Percentiles rank a stretch among this genome's conserved stretches.
Evolutionary conservation across 2,797 vertebrate genomes (phyloP).

Genomic region (Micrastur ruficollis): DNA sequence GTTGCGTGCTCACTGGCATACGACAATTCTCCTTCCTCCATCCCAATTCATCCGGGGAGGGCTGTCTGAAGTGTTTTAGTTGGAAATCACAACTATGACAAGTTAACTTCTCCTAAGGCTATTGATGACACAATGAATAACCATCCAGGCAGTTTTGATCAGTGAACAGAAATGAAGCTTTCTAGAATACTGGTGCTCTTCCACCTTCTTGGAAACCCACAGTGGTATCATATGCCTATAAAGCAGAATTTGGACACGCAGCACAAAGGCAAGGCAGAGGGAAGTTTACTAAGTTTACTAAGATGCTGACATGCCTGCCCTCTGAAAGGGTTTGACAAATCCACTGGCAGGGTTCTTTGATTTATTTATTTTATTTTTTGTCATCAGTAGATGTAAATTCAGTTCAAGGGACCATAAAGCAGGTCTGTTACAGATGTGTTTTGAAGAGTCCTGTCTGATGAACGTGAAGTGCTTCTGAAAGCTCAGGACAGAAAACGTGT

Average conservation of each 20-base stretch:
- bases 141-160: not conserved
- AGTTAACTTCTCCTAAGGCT: not conserved
- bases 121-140: not conserved
- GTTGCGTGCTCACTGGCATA: not conserved
- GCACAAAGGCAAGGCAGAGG: not conserved
- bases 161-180: not conserved
- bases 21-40: not conserved
- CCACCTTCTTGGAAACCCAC: not conserved
- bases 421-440: accelerated
- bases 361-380: not conserved
- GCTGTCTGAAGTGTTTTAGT: not conserved
- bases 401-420: not conserved
- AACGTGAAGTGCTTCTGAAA: too few relatives aligned
- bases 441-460: not conserved
- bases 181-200: not conserved
- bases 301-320: not conserved
- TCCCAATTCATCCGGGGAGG: not conserved
- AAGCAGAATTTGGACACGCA: not conserved
- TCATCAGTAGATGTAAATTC: not conserved
- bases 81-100: not conserved
- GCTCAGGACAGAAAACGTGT: not conserved
- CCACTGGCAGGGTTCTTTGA: not conserved
- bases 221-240: accelerated
- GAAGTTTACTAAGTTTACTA: not conserved
- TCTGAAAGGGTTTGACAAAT: not conserved